These are phyloP conservation scores for Nephila pilipes DNA, from an alignment of 1,140 invertebrate genomes.

Conservation along the genomic window DNA sequence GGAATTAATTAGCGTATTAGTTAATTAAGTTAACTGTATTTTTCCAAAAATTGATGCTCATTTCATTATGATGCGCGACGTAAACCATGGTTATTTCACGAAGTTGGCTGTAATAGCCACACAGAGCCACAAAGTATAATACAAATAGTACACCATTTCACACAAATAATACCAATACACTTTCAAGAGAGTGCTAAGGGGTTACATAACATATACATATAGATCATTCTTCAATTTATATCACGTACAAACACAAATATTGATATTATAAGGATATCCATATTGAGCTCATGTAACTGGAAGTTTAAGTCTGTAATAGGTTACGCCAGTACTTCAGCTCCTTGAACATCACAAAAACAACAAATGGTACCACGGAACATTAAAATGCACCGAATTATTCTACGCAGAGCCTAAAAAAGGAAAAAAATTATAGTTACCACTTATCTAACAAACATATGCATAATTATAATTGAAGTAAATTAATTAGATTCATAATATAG, in stretches of 20 bases:
- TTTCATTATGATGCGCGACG: too few relatives aligned
- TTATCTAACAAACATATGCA: too few relatives aligned
- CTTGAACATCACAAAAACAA: conserved; percentile 14
- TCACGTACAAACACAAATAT: conserved; percentile 37
- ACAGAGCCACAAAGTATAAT: neutral
- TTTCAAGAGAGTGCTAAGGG: conserved; percentile 11
- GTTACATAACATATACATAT: conserved; percentile 38
- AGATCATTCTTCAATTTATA: conserved; percentile 42
- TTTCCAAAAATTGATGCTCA: too few relatives aligned
- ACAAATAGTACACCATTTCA: neutral
- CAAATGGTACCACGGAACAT: conserved; percentile 35
- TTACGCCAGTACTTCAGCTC: neutral
- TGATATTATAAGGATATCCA: conserved; percentile 62
- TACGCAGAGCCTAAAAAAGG: conserved; percentile 12
- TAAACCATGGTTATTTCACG: too few relatives aligned
- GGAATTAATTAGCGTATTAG: too few relatives aligned
- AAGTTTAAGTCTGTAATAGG: conserved; percentile 26
- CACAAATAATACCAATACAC: conserved; percentile 30
- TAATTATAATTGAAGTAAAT: too few relatives aligned
- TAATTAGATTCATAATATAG: too few relatives aligned
- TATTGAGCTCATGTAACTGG: conserved; percentile 39
- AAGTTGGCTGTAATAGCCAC: too few relatives aligned
- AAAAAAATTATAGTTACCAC: neutral
- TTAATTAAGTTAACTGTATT: too few relatives aligned
- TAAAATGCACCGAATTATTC: conserved; percentile 43